Conservation (phyloP, 2,888 invertebrate genomes). For the Rugalucina vietnamica region DNA sequence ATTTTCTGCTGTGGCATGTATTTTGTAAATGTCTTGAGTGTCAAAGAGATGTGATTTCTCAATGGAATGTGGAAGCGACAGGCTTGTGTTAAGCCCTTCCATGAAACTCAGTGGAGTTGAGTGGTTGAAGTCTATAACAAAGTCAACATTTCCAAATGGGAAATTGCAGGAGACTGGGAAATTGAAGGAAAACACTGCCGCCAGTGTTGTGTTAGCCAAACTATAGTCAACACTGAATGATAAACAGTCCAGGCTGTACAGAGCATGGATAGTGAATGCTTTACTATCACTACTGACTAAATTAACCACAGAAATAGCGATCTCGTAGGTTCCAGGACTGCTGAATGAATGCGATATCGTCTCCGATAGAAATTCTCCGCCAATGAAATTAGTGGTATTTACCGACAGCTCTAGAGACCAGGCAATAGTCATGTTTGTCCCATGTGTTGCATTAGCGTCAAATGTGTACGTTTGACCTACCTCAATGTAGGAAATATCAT, state of each 20-base stretch:
- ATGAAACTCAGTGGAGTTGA: background rate
- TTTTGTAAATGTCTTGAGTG: slow-evolving; percentile 42
- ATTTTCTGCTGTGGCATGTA: slow-evolving; percentile 31
- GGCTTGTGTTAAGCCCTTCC: background rate
- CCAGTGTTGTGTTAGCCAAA: background rate
- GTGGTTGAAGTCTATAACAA: slow-evolving; percentile 36
- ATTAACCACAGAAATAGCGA: background rate
- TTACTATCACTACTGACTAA: background rate
- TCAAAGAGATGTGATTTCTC: slow-evolving; percentile 28
- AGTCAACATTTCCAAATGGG: slow-evolving; percentile 45
- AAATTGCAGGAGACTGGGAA: background rate
- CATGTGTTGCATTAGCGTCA: slow-evolving; percentile 31
- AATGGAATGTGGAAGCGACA: background rate
- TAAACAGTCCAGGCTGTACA: background rate
- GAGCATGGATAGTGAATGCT: background rate
- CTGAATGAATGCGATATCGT: background rate
- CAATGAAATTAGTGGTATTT: background rate
- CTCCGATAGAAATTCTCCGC: slow-evolving; percentile 8
- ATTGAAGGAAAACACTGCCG: background rate
- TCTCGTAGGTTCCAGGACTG: background rate
- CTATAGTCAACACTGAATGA: background rate
- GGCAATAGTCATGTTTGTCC: slow-evolving; percentile 19
- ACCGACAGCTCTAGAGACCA: slow-evolving; percentile 8
- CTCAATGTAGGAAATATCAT: slow-evolving; percentile 21
- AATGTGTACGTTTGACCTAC: slow-evolving; percentile 22